Conservation (phyloP, 2,113 vertebrate genomes). For the Tragelaphus imberbis region DNA sequence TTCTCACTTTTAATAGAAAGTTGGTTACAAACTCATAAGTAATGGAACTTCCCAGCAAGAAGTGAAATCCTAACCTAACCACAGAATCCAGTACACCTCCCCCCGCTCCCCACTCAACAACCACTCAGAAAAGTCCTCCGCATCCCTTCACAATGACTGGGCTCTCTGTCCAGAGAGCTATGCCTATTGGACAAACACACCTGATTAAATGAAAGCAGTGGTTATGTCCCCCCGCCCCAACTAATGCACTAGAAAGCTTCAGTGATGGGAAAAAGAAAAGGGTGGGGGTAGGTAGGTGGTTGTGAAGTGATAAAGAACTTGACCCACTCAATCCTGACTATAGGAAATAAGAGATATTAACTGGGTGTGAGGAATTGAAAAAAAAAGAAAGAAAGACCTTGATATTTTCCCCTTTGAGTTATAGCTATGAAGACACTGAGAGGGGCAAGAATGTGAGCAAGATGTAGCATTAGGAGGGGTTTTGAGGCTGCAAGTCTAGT, state of each 20-base stretch:
- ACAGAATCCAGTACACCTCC: neutral
- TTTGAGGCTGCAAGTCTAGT: constrained; percentile 17
- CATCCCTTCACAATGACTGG: neutral
- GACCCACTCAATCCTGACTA: constrained; percentile 62
- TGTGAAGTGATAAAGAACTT: constrained; percentile 49
- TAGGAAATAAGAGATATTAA: constrained; percentile 75
- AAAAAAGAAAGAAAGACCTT: constrained; percentile 40
- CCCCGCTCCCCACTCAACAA: neutral
- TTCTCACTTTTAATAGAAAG: neutral
- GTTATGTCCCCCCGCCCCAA: constrained; percentile 63
- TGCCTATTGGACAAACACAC: neutral
- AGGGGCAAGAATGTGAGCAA: neutral
- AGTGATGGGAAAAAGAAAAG: neutral
- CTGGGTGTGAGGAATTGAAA: constrained; percentile 32
- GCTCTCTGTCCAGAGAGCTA: neutral
- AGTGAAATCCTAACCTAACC: neutral
- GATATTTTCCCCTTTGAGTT: constrained; percentile 78
- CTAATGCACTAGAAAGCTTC: constrained; percentile 35
- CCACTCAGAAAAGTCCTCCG: neutral
- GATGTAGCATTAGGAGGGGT: constrained; percentile 33
- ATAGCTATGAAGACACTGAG: constrained; percentile 70
- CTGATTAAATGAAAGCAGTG: constrained; percentile 78
- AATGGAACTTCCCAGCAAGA: neutral
- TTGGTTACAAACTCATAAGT: neutral
- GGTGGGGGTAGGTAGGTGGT: neutral